A percentile compares a stretch with the other conserved stretches of the same genome.
These are phyloP conservation scores for Ophion obscuratus DNA, from an alignment of 2,888 invertebrate genomes.

Conservation along the genomic window DNA sequence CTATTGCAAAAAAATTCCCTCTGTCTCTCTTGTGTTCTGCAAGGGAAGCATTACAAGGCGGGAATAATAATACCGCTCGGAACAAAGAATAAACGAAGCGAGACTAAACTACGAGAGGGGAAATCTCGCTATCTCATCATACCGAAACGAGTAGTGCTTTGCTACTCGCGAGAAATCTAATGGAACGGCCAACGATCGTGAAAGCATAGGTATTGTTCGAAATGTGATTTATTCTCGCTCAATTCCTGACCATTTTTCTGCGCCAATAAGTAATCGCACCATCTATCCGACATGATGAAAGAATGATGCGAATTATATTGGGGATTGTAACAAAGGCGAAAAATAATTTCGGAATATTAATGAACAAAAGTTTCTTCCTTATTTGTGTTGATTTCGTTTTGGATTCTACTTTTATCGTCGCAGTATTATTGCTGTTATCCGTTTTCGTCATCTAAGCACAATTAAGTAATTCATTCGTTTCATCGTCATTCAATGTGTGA, in stretches of 20 bases:
- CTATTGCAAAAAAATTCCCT: conserved; percentile 17
- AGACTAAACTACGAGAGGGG: conserved; percentile 10
- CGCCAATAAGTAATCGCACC: background rate
- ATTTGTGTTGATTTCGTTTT: background rate
- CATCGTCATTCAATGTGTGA: too few relatives aligned
- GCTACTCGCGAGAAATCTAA: conserved; percentile 20
- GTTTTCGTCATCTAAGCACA: background rate
- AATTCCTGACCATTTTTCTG: background rate
- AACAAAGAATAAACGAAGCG: conserved; percentile 18
- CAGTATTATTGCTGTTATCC: background rate
- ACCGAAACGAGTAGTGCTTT: conserved; percentile 12
- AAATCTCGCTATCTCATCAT: conserved; percentile 33
- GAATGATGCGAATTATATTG: background rate
- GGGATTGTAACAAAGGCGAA: background rate
- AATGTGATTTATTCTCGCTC: conserved; percentile 18
- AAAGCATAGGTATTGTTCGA: background rate
- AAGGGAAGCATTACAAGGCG: conserved; percentile 8
- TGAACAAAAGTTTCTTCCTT: background rate
- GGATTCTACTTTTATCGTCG: background rate
- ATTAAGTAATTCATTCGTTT: too few relatives aligned
- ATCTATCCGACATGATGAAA: background rate
- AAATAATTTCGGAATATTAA: background rate
- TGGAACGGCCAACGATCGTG: conserved; percentile 26
- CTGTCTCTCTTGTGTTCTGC: background rate
- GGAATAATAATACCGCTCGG: conserved; percentile 13